Evolutionary conservation across 2,888 invertebrate genomes (phyloP).

Genomic region (Stenotaenia linearis): DNA sequence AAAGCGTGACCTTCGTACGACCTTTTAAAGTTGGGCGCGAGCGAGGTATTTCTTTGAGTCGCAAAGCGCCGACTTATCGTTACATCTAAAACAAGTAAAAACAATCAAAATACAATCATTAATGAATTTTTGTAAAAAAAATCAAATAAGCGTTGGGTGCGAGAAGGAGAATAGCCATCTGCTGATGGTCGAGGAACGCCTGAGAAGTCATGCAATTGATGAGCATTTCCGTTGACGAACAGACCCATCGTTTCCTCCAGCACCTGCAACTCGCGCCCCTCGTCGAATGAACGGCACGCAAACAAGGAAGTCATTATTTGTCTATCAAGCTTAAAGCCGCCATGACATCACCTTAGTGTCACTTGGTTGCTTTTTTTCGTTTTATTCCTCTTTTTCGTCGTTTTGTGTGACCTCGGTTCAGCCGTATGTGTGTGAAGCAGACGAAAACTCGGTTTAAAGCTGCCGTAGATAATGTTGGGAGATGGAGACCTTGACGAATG

Average conservation of each 20-base stretch:
- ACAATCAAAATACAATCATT: no score
- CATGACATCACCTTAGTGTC: background rate
- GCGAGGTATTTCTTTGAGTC: no score
- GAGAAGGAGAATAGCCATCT: slow-evolving; percentile 5
- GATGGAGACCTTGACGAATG: background rate
- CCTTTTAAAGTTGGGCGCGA: no score
- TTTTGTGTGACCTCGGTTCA: background rate
- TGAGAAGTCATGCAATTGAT: slow-evolving; percentile 20
- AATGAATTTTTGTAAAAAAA: no score
- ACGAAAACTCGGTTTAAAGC: background rate
- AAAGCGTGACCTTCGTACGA: background rate
- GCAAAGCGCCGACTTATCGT: no score
- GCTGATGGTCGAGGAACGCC: slow-evolving; percentile 5
- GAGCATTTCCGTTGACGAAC: slow-evolving; percentile 1
- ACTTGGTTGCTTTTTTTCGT: background rate
- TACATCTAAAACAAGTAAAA: no score
- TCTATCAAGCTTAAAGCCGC: slow-evolving; percentile 24
- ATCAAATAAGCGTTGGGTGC: no score
- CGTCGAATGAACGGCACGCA: slow-evolving; percentile 8
- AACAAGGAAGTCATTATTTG: slow-evolving; percentile 26
- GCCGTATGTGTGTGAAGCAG: background rate
- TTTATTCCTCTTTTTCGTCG: background rate
- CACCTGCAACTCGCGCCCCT: background rate
- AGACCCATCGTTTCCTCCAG: background rate
- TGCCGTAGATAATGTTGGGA: background rate